Evolutionary conservation across 2,113 vertebrate genomes (phyloP).

Genomic region (Ursus arctos): DNA sequence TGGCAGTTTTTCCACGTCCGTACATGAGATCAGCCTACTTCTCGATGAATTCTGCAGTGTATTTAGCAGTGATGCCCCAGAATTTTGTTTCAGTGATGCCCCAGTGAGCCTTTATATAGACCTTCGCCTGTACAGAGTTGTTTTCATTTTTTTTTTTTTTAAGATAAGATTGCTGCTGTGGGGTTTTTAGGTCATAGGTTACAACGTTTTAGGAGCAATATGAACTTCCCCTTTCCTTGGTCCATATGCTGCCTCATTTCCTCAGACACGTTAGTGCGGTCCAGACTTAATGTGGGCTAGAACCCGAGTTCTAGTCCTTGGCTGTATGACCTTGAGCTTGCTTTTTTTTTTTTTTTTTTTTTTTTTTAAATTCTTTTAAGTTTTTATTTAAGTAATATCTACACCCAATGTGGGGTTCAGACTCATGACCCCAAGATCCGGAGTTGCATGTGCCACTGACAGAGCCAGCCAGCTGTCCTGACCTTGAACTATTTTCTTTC

Average conservation of each 20-base stretch:
- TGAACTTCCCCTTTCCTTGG: neutral
- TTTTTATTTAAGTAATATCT: neutral
- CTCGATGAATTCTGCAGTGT: neutral
- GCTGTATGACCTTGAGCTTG: neutral
- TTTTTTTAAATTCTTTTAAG: neutral
- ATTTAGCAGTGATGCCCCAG: neutral
- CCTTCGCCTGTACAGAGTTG: neutral
- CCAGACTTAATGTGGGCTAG: neutral
- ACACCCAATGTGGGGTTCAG: neutral
- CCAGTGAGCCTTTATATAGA: neutral
- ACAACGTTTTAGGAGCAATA: neutral
- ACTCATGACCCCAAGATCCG: neutral
- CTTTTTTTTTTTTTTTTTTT: neutral
- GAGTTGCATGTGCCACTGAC: neutral
- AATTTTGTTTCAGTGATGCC: neutral
- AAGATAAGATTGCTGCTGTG: neutral
- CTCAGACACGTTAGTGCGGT: neutral
- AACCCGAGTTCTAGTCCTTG: neutral
- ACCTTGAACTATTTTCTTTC: neutral
- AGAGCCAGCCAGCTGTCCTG: neutral
- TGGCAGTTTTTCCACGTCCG: fast-evolving
- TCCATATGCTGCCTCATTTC: neutral
- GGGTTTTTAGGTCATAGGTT: neutral
- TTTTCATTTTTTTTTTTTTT: neutral
- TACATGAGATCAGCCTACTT: neutral